These are phyloP conservation scores for Dugesia japonica DNA, from an alignment of 2,888 invertebrate species.

Conservation along the genomic window DNA sequence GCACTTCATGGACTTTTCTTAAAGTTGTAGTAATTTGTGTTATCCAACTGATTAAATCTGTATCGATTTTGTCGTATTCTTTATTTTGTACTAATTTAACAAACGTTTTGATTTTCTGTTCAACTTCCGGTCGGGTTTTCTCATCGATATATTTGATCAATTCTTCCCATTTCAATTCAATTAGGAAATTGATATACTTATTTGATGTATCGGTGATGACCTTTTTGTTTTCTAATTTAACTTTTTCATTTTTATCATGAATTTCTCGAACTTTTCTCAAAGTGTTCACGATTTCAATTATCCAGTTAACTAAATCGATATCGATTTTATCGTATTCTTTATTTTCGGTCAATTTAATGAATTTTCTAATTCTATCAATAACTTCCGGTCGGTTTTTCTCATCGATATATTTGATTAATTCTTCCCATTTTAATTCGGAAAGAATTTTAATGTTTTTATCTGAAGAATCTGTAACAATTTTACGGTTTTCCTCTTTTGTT, in stretches of 20 bases:
- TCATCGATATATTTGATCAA: not conserved
- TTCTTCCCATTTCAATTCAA: conserved; percentile 2
- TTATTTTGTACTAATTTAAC: not conserved
- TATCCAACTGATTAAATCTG: not conserved
- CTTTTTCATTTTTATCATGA: not conserved
- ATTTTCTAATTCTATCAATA: not conserved
- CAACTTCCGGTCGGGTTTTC: not conserved
- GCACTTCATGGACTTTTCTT: not conserved
- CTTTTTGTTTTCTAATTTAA: not conserved
- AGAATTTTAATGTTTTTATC: not conserved
- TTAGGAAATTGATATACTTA: not conserved
- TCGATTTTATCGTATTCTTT: not conserved
- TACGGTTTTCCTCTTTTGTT: not conserved
- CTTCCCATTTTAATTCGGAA: not conserved
- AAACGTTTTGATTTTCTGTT: not conserved
- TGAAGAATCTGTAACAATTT: not conserved
- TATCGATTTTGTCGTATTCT: not conserved
- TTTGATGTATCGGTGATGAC: not conserved
- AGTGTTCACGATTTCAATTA: not conserved
- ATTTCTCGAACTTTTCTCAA: not conserved
- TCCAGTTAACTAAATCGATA: not conserved
- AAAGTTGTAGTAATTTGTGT: not conserved
- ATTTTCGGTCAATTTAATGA: not conserved
- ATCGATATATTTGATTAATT: not conserved
- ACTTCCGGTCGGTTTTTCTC: not conserved